Base-by-base conservation (phyloP, 2,888 invertebrate genomes). In the Falcaria lacertinaria region DNA sequence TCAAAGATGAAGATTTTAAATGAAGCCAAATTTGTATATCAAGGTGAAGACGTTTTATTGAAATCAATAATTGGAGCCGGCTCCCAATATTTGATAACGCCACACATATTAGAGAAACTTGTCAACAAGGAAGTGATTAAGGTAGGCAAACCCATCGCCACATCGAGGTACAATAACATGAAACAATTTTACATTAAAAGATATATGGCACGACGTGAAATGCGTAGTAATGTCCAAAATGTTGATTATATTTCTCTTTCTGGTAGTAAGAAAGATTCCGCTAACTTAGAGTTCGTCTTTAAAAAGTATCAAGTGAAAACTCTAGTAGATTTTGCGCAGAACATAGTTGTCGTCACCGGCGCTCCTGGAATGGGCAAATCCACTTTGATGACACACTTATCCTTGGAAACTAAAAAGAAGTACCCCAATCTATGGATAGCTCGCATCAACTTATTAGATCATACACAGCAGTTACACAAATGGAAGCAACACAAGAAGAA, bases 341-440 rank as follows among this genome's bases (percentile, higher is more conserved):
- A 11, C 2, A 15, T 37, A 13, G n/a, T 25, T 7, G 11, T 37
- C 6, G 3, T 37, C 15, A 37, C 15, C 4, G 37, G 22, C 1
- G 14, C 15, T 1, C 52, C 57, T 0, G 60, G 60, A 0, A 60
- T 57, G 60, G 60, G 60, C 0, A 60, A 60, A 33, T 55, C 60
- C 16, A 57, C 49, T 17, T 16, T 59, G 4, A 45, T 60, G 1
- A 57, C 54, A 2, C 52, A 60, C 16, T 37, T 60, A 8, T 47
- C 57, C 4, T n/a, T 52, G 6, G 44, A 43, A 34, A 54, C 60
- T 0, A 57, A 55, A 36, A 37, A 46, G 16, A 3, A 16, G 0
- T 34, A 50, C 11, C 52, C 45, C 1, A 38, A 22, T 2, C 15
- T 45, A 28, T 60, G 60, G 56, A 50, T 55, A 40, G 38, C 47